These are phyloP conservation scores for Ploceus nigricollis DNA, from an alignment of 2,113 vertebrate genomes.

Conservation along the genomic window DNA sequence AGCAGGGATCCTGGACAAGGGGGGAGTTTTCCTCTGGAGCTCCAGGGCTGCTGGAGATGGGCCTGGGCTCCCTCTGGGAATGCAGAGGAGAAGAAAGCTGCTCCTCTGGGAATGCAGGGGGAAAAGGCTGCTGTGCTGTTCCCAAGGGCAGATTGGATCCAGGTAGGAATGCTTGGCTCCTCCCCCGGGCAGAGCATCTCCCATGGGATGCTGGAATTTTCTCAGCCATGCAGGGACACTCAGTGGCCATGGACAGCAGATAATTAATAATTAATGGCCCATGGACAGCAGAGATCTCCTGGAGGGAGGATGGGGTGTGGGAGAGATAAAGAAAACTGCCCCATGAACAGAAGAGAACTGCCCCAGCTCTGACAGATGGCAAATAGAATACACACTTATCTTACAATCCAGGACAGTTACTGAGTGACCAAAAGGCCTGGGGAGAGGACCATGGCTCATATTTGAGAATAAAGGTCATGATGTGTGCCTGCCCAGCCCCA, in stretches of 20 bases:
- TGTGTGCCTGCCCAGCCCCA: background rate
- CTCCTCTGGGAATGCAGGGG: background rate
- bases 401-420: background rate
- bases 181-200: too few species aligned
- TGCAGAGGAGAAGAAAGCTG: too few species aligned
- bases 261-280: too few species aligned
- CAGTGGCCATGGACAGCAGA: too few species aligned
- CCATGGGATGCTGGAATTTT: background rate
- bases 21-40: background rate
- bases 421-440: background rate
- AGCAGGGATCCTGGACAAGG: background rate
- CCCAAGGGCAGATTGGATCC: too few species aligned
- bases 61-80: too few species aligned
- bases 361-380: background rate
- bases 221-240: too few species aligned
- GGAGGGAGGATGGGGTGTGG: too few species aligned
- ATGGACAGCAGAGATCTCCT: too few species aligned
- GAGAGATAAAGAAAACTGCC: background rate
- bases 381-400: fast-evolving
- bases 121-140: too few species aligned
- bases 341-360: background rate
- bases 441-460: background rate
- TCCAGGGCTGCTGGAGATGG: background rate
- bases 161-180: too few species aligned
- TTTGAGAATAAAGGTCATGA: background rate